These are phyloP conservation scores for Coenobita brevimanus DNA, from an alignment of 1,140 invertebrate species.

Conservation along the genomic window DNA sequence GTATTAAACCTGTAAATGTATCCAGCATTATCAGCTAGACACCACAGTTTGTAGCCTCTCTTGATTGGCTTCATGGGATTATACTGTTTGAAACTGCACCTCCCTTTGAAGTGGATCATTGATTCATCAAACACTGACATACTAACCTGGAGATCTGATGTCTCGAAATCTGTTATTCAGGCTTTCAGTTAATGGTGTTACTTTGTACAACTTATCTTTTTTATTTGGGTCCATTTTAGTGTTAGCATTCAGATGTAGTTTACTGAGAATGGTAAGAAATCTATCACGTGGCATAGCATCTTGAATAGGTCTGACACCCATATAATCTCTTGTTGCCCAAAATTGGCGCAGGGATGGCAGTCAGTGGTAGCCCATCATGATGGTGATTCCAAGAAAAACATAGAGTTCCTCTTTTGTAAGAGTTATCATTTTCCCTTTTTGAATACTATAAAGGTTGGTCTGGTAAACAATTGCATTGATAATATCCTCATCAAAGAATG, in stretches of 20 bases:
- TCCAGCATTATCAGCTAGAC: constrained; percentile 70
- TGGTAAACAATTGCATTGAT: constrained; percentile 36
- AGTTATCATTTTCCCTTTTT: constrained; percentile 19
- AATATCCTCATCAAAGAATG: constrained; percentile 31
- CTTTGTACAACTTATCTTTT: constrained; percentile 52
- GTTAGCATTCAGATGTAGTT: constrained; percentile 58
- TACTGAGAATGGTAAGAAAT: constrained; percentile 15
- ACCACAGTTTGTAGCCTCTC: constrained; percentile 74
- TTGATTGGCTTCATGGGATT: constrained; percentile 75
- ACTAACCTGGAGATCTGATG: neutral
- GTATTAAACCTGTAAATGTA: constrained; percentile 74
- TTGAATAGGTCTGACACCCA: constrained; percentile 17
- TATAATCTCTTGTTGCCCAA: constrained; percentile 4
- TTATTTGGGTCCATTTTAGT: constrained; percentile 21
- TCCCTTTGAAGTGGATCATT: constrained; percentile 70
- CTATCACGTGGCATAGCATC: constrained; percentile 41
- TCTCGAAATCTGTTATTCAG: constrained; percentile 26
- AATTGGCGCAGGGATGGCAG: constrained; percentile 23
- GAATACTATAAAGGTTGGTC: constrained; percentile 44
- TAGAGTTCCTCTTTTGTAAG: constrained; percentile 44
- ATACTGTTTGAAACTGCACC: constrained; percentile 73
- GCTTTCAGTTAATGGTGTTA: constrained; percentile 31
- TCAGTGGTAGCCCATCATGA: constrained; percentile 42
- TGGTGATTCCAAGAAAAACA: constrained; percentile 49
- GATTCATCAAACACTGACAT: constrained; percentile 69